Evolutionary conservation across 2,888 invertebrate species (phyloP).

Genomic region (Trisateles emortualis): DNA sequence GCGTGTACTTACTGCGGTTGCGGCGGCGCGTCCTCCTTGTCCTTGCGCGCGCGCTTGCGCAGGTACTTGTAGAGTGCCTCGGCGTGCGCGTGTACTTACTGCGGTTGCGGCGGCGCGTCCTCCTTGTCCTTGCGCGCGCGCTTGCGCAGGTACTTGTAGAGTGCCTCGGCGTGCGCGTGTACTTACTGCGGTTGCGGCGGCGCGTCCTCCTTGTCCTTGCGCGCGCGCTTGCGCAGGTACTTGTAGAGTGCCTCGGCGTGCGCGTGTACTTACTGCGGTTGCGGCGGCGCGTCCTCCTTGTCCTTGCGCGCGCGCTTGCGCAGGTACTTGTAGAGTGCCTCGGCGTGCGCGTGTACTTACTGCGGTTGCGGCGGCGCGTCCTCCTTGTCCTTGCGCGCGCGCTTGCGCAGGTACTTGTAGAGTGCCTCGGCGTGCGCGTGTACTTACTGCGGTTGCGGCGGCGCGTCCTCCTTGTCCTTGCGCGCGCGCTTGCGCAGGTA

Average conservation of each 20-base stretch:
- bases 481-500: slow-evolving; percentile 90
- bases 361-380: slow-evolving; percentile 90
- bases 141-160: slow-evolving; percentile 89
- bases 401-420: too few relatives aligned
- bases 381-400: slow-evolving; percentile 98
- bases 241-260: slow-evolving; percentile 97
- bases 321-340: slow-evolving; percentile 88
- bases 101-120: slow-evolving; percentile 66
- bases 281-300: slow-evolving; percentile 72
- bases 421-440: slow-evolving; percentile 96
- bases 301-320: slow-evolving; percentile 89
- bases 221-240: too few relatives aligned
- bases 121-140: slow-evolving; percentile 87
- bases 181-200: slow-evolving; percentile 90
- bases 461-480: slow-evolving; percentile 75
- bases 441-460: slow-evolving; percentile 58
- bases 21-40: slow-evolving; percentile 93
- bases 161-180: slow-evolving; percentile 89
- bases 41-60: slow-evolving; percentile 98
- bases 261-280: slow-evolving; percentile 83
- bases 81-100: slow-evolving; percentile 91
- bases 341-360: slow-evolving; percentile 90
- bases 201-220: slow-evolving; percentile 96
- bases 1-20: slow-evolving; percentile 91
- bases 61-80: too few relatives aligned